phyloP scores from a whole-genome alignment of 2,888 invertebrate genomes.

The Zootermopsis nevadensis region DNA sequence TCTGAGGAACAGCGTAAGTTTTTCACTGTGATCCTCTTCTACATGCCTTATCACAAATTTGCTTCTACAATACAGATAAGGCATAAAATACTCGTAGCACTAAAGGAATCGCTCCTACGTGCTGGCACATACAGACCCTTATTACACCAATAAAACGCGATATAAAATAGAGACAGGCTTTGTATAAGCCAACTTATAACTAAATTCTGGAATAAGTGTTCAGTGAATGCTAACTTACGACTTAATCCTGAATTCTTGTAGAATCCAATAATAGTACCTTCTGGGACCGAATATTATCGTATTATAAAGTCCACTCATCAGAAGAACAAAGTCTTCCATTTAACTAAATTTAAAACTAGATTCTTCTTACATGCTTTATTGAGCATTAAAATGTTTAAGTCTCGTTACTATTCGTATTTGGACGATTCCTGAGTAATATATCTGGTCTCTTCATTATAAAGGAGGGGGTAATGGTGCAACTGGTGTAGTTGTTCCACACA shows the following conservation, averaged over 20 bases:
- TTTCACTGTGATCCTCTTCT: not conserved
- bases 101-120: constrained; percentile 9
- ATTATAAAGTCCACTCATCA: not conserved
- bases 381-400: too few relatives aligned
- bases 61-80: not conserved
- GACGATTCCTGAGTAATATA: not conserved
- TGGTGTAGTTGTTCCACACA: too few relatives aligned
- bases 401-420: not conserved
- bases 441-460: too few relatives aligned
- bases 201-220: not conserved
- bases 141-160: not conserved
- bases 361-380: too few relatives aligned
- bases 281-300: too few relatives aligned
- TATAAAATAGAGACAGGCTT: not conserved
- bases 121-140: not conserved
- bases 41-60: not conserved
- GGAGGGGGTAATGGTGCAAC: too few relatives aligned
- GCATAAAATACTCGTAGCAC: not conserved
- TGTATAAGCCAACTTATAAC: not conserved
- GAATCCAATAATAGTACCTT: not conserved
- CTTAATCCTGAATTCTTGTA: not conserved
- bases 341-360: not conserved
- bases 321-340: not conserved
- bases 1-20: not conserved
- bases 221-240: not conserved